Base-by-base conservation (phyloP, 2,113 vertebrate species). In the Odocoileus virginianus region DNA sequence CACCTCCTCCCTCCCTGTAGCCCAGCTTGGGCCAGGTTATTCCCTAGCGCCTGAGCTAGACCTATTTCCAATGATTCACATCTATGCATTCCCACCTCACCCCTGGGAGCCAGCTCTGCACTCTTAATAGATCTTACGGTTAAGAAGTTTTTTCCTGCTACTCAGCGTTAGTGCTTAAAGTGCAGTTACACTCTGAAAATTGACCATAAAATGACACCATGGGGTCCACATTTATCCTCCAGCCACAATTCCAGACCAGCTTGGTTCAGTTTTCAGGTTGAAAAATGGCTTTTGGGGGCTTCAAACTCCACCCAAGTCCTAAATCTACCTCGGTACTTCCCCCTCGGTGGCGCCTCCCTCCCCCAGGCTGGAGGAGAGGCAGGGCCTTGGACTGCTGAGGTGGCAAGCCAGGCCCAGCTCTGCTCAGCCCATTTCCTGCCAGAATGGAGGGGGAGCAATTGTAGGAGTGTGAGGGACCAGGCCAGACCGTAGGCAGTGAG, bases 91-190 rank as follows among this genome's bases (percentile, higher is more conserved):
- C 96, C 97, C 97, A 96, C 95, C 67, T 97, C 28, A 1, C 97
- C 96, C 95, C 97, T 96, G 98, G 98, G 97, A 98, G 97, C 89
- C 87, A 94, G 94, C 87, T 96, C 97, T 97, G 96, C 84, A 84
- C 96, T 98, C 98, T 98, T 98, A 98, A 98, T 98, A 98, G 98
- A 98, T 98, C 97, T 98, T 97, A 97, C 1, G 79, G 97, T 98
- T 98, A 98, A 98, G 98, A 98, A 98, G 97, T 98, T 98, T 98
- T 98, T 98, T 98, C 97, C 97, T 98, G 96, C 97, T 97, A 96
- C 96, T 98, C 97, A 98, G 97, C 60, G 74, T 98, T 98, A 98
- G 97, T 98, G 97, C 96, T 98, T 97, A 98, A 98, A 97, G 97
- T 98, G 94, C 97, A 97, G 98, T 98, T 98, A 98, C 97, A 95